Conservation (phyloP, 2,797 vertebrate genomes). For the Ctenopoma multispine region DNA sequence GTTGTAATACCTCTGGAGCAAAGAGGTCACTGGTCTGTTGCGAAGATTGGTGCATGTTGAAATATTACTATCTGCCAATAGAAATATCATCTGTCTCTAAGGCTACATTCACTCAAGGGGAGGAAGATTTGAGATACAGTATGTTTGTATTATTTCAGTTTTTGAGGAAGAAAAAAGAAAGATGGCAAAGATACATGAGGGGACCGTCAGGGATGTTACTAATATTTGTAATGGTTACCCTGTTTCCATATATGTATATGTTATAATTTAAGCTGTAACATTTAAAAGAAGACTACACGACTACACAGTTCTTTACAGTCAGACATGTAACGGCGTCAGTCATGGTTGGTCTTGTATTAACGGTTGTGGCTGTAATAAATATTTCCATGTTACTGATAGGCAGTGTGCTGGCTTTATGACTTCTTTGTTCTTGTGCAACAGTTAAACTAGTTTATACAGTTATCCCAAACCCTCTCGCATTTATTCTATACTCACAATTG, state of each 20-base stretch:
- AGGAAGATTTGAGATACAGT: neutral
- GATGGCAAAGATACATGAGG: neutral
- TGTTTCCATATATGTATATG: neutral
- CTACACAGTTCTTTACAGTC: neutral
- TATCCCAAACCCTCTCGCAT: neutral
- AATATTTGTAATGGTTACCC: neutral
- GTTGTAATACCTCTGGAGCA: neutral
- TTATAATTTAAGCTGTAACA: neutral
- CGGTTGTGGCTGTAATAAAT: neutral
- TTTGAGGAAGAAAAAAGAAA: neutral
- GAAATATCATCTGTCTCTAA: neutral
- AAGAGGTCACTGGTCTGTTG: conserved; percentile 6
- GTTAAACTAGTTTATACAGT: neutral
- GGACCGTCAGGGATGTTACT: neutral
- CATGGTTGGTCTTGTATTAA: neutral
- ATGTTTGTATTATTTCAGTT: neutral
- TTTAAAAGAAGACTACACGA: too few relatives aligned
- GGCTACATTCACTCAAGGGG: neutral
- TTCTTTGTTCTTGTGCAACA: neutral
- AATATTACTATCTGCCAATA: conserved; percentile 3
- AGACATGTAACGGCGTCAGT: neutral
- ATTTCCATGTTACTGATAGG: neutral
- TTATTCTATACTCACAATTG: too few relatives aligned
- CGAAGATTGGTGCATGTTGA: conserved; percentile 2
- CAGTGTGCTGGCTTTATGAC: neutral